Base-by-base conservation (phyloP, 2,888 invertebrate genomes). In the Ectemnius cavifrons region DNA sequence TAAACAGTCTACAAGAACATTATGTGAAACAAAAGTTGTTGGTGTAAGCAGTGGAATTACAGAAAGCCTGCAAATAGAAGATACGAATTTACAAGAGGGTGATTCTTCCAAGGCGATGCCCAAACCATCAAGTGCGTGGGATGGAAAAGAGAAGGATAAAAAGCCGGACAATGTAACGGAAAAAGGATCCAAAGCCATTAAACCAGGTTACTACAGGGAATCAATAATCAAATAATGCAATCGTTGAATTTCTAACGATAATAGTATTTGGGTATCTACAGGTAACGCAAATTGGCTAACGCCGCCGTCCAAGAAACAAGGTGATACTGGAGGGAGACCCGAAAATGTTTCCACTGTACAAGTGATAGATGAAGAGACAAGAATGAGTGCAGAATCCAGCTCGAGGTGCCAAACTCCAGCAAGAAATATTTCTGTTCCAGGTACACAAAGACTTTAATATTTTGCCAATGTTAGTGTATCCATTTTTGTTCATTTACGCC, bases 311-410 rank as follows among this genome's bases (percentile, higher is more conserved):
- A 89, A 87, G 64, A 87, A 86, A 72, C 76, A 81, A 45, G 75
- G 78, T n/a, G 87, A 86, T 37, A 23, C 73, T 14, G 58, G 78
- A 3, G 52, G 77, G 4, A 86, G 84, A 63, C 82, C 78, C 27
- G 88, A 88, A 71, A 81, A 82, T 49, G 84, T 90, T n/a, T 89
- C 89, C 14, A 87, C 89, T 1, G 88, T 92, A 1, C 91, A 92
- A 75, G 91, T 91, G 27, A 92, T 92, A 73, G 92, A 92, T 73
- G 92, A 92, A 80, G 92, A 92, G 79, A 93, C 92, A 1, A 86
- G 92, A 73, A 93, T 92, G 92, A 92, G 92, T 80, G 92, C 92
- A 2, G 91, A 91, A 70, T 90, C 89, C 2, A 81, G 86, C 14
- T 91, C 90, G 11, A 86, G 91, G 71, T 91, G 90, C 13, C 91